Evolutionary conservation across 92 coral and sea anemone genomes (phyloP).

Genomic region (Hydrozoanthus gracilis): DNA sequence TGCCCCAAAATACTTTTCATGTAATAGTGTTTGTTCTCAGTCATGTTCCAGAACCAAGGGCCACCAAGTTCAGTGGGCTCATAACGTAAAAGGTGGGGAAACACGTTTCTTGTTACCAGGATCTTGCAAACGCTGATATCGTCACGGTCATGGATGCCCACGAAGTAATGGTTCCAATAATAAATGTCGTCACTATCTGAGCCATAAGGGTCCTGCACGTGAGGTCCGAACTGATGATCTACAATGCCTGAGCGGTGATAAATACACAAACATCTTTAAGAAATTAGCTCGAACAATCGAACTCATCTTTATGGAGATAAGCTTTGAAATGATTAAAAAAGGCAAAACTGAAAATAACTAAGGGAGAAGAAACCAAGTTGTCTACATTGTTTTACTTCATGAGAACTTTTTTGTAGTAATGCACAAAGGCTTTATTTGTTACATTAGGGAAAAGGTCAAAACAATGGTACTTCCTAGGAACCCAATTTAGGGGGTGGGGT

Average conservation of each 20-base stretch:
- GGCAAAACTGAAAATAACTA: too few relatives aligned
- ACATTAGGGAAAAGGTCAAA: too few relatives aligned
- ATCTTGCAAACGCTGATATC: conserved; percentile 22
- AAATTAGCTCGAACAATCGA: too few relatives aligned
- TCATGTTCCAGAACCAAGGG: conserved; percentile 46
- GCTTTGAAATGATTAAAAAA: too few relatives aligned
- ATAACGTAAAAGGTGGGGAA: conserved; percentile 29
- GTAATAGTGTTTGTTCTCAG: conserved; percentile 34
- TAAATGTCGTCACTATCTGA: conserved; percentile 40
- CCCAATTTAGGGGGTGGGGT: too few relatives aligned
- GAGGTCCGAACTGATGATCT: conserved; percentile 30
- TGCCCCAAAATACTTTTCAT: conserved; percentile 30
- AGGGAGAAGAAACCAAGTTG: too few relatives aligned
- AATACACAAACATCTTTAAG: neutral
- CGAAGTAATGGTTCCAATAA: conserved; percentile 35
- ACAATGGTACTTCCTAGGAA: too few relatives aligned
- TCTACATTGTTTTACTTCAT: too few relatives aligned
- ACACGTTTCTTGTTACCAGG: conserved; percentile 30
- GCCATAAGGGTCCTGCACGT: conserved; percentile 15
- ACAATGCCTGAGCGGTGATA: neutral
- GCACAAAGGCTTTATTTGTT: too few relatives aligned
- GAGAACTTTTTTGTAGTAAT: too few relatives aligned
- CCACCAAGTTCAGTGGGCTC: conserved; percentile 52
- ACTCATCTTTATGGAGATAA: too few relatives aligned
- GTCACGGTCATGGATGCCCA: conserved; percentile 31